A percentile compares a stretch with the other conserved stretches of the same genome.
phyloP scores from a whole-genome alignment of 1,140 invertebrate genomes.

The Dreissena rostriformis region DNA sequence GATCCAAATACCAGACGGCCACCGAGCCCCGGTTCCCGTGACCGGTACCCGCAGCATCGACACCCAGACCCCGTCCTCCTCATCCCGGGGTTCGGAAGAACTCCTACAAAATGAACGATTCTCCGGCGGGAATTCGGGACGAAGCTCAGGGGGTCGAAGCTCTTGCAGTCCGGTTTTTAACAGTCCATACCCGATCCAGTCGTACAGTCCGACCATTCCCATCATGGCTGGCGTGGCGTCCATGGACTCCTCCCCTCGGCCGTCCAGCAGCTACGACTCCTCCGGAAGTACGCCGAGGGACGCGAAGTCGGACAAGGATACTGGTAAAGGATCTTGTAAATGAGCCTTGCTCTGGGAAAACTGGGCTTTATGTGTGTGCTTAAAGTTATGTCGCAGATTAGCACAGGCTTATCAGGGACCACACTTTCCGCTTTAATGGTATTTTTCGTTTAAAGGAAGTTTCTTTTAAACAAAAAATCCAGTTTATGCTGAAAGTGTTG shows the following conservation, averaged over 20 bases:
- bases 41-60: slow-evolving; percentile 45
- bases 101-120: neutral
- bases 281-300: slow-evolving; percentile 53
- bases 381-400: too few species aligned
- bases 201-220: slow-evolving; percentile 51
- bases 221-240: slow-evolving; percentile 23
- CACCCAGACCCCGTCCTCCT: slow-evolving; percentile 50
- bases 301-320: slow-evolving; percentile 45
- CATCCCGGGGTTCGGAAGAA: slow-evolving; percentile 10
- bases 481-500: too few species aligned
- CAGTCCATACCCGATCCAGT: slow-evolving; percentile 27
- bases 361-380: too few species aligned
- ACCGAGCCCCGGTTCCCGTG: slow-evolving; percentile 47
- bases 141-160: slow-evolving; percentile 26
- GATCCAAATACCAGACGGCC: slow-evolving; percentile 48
- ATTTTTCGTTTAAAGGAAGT: too few species aligned
- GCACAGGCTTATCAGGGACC: too few species aligned
- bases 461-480: too few species aligned
- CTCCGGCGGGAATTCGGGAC: neutral
- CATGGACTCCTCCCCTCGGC: slow-evolving; percentile 40
- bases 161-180: slow-evolving; percentile 13
- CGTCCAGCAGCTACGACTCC: slow-evolving; percentile 52
- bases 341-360: too few species aligned
- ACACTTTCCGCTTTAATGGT: too few species aligned
- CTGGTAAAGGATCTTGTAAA: slow-evolving; percentile 14